Evolutionary conservation across 2,113 vertebrate genomes (phyloP).

Genomic region (Gallinago jamesoni): DNA sequence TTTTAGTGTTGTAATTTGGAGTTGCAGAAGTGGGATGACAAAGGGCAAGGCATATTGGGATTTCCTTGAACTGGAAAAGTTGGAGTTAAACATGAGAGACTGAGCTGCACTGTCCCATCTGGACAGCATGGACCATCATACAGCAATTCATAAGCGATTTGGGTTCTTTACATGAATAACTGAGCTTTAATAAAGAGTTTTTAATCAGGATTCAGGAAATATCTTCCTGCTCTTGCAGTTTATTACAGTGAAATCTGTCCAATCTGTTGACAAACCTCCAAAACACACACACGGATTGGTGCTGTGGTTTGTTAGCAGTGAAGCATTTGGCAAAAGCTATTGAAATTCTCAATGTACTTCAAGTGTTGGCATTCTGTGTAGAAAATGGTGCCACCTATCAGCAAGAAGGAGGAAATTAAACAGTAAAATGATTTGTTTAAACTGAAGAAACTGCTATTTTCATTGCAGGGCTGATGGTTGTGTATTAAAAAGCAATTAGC

Average conservation of each 20-base stretch:
- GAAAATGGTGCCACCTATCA: conserved; percentile 46
- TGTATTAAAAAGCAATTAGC: not conserved
- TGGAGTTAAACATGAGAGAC: not conserved
- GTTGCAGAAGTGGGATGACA: not conserved
- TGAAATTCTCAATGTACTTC: not conserved
- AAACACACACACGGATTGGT: not conserved
- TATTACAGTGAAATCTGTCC: not conserved
- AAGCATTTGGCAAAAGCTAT: not conserved
- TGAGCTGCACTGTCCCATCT: not conserved
- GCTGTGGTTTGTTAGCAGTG: not conserved
- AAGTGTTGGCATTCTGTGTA: not conserved
- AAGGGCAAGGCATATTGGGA: not conserved
- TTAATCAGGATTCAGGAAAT: not conserved
- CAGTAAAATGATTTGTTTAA: not conserved
- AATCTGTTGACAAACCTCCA: conserved; percentile 14
- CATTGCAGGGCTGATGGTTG: not conserved
- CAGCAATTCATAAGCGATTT: not conserved
- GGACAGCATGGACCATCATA: not conserved
- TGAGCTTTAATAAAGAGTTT: not conserved
- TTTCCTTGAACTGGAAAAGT: not conserved
- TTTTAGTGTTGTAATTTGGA: not conserved
- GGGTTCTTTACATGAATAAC: not conserved
- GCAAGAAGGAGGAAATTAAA: not conserved
- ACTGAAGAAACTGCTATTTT: not conserved
- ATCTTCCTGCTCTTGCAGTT: not conserved